Percentiles rank a stretch among this genome's conserved stretches.
phyloP scores from a whole-genome alignment of 2,888 invertebrate genomes.

The Parascotia fuliginaria region DNA sequence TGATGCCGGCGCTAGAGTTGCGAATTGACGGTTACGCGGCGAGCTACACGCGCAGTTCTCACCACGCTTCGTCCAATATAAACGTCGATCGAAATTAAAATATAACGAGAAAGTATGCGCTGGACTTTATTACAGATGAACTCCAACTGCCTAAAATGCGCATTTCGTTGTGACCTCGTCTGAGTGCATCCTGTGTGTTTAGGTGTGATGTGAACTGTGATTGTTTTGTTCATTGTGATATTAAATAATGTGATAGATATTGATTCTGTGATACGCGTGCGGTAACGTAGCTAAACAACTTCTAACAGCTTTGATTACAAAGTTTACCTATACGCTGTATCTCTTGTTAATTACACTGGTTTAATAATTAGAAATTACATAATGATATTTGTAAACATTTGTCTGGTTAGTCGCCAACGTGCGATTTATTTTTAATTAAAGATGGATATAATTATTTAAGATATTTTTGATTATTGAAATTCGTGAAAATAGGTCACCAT shows the following conservation, averaged over 20 bases:
- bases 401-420: background rate
- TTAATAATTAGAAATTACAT: too few species aligned
- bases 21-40: slow-evolving; percentile 57
- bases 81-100: slow-evolving; percentile 76
- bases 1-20: slow-evolving; percentile 26
- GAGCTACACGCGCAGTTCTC: slow-evolving; percentile 73
- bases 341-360: background rate
- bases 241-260: slow-evolving; percentile 29
- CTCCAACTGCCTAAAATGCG: slow-evolving; percentile 28
- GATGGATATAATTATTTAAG: background rate
- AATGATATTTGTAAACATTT: background rate
- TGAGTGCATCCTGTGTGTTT: slow-evolving; percentile 37
- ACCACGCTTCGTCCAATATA: slow-evolving; percentile 72
- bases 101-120: slow-evolving; percentile 65
- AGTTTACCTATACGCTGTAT: background rate
- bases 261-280: slow-evolving; percentile 32
- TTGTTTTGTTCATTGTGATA: slow-evolving; percentile 23
- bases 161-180: slow-evolving; percentile 30
- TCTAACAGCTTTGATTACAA: slow-evolving; percentile 5
- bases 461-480: background rate
- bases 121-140: slow-evolving; percentile 44
- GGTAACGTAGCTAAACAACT: slow-evolving; percentile 37
- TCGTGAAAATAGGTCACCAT: background rate
- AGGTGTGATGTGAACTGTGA: slow-evolving; percentile 35
- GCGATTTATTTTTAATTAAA: background rate